Evolutionary conservation across 2,113 vertebrate genomes (phyloP).

Genomic region (Smithornis capensis): DNA sequence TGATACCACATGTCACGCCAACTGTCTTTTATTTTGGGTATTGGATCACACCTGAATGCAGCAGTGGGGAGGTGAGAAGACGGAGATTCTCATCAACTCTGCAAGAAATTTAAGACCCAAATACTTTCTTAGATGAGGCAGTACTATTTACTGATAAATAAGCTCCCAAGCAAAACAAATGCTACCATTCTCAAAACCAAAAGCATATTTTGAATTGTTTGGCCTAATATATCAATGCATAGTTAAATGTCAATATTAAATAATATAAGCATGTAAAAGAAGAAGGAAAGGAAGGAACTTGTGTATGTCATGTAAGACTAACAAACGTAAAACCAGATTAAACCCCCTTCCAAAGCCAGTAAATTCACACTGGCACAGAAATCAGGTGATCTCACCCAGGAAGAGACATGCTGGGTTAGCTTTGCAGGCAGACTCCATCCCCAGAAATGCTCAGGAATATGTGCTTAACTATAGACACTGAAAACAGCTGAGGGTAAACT

Average conservation of each 20-base stretch:
- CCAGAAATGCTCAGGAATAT: neutral
- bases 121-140: neutral
- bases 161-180: neutral
- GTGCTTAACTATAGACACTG: neutral
- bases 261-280: neutral
- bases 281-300: neutral
- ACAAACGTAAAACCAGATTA: neutral
- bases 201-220: neutral
- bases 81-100: neutral
- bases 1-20: neutral
- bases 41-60: neutral
- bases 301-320: neutral
- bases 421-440: neutral
- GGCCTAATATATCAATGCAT: neutral
- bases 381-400: neutral
- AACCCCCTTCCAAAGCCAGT: neutral
- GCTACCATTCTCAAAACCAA: neutral
- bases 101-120: neutral
- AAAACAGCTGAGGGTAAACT: neutral
- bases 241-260: neutral
- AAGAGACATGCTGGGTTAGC: neutral
- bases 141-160: neutral
- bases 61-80: neutral
- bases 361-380: neutral
- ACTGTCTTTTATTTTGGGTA: neutral